A percentile compares a stretch with the other conserved stretches of the same genome.
Conservation (phyloP, 2,888 invertebrate species). For the Noctua pronuba region DNA sequence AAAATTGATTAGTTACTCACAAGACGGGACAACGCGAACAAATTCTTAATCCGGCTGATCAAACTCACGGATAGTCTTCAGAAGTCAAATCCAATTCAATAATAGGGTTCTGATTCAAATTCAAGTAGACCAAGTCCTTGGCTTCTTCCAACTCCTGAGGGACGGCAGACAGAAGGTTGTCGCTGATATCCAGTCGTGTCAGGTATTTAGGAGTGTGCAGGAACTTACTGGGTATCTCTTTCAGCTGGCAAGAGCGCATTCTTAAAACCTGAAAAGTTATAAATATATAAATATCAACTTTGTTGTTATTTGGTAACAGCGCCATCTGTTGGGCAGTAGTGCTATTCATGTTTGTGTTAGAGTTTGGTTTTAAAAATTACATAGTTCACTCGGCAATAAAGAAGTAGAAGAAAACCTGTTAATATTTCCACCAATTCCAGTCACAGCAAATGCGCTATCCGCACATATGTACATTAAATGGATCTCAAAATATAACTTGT, state of each 20-base stretch:
- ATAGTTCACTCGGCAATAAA: background rate
- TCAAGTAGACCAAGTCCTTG: constrained; percentile 90
- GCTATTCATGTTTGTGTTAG: background rate
- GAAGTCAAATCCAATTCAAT: constrained; percentile 85
- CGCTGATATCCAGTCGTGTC: constrained; percentile 92
- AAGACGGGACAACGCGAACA: background rate
- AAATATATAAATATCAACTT: background rate
- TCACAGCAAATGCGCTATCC: no score
- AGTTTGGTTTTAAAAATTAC: background rate
- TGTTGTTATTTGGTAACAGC: background rate
- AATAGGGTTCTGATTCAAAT: constrained; percentile 93
- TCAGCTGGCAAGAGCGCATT: constrained; percentile 92
- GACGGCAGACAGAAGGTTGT: constrained; percentile 91
- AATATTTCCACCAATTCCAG: background rate
- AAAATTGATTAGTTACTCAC: background rate
- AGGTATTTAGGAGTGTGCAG: constrained; percentile 93
- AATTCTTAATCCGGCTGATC: background rate
- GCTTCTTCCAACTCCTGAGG: constrained; percentile 92
- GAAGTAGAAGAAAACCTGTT: background rate
- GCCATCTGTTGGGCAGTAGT: constrained; percentile 42
- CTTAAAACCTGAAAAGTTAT: constrained; percentile 90
- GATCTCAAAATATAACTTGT: background rate
- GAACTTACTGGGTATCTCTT: constrained; percentile 91
- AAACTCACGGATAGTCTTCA: constrained; percentile 77
- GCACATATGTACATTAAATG: no score